These are phyloP conservation scores for Anabas testudineus DNA, from an alignment of 2,797 vertebrate species.

Conservation along the genomic window DNA sequence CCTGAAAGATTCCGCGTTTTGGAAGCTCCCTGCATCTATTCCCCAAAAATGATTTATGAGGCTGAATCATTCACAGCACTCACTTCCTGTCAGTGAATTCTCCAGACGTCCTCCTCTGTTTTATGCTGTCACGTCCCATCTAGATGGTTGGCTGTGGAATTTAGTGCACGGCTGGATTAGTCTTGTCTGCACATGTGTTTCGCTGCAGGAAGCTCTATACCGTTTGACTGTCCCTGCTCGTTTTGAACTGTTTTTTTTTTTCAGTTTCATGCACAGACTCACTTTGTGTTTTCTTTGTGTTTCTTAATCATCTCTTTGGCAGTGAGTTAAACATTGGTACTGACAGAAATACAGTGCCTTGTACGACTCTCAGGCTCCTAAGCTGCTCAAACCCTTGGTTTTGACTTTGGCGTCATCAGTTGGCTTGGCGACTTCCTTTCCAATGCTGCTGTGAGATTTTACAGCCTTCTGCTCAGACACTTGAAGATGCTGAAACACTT, in stretches of 20 bases:
- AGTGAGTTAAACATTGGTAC: constrained; percentile 18
- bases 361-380: constrained; percentile 52
- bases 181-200: constrained; percentile 76
- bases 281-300: constrained; percentile 60
- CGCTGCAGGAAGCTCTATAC: constrained; percentile 61
- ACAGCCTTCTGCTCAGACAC: constrained; percentile 56
- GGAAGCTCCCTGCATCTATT: constrained; percentile 63
- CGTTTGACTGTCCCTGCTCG: constrained; percentile 52
- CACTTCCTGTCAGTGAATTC: constrained; percentile 86
- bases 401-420: constrained; percentile 32
- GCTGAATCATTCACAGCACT: constrained; percentile 85
- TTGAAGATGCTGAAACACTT: constrained; percentile 56
- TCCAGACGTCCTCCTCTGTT: constrained; percentile 84
- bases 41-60: constrained; percentile 86
- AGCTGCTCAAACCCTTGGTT: constrained; percentile 46
- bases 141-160: constrained; percentile 71
- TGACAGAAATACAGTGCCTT: constrained; percentile 65
- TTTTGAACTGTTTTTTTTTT: constrained; percentile 32
- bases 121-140: constrained; percentile 78
- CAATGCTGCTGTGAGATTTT: constrained; percentile 55
- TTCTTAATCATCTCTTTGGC: constrained; percentile 63
- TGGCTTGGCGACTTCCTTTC: constrained; percentile 58
- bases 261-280: constrained; percentile 29
- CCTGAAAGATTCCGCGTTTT: constrained; percentile 54
- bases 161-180: constrained; percentile 70